Evolutionary conservation across 2,113 vertebrate genomes (phyloP).

Genomic region (Martes martes): DNA sequence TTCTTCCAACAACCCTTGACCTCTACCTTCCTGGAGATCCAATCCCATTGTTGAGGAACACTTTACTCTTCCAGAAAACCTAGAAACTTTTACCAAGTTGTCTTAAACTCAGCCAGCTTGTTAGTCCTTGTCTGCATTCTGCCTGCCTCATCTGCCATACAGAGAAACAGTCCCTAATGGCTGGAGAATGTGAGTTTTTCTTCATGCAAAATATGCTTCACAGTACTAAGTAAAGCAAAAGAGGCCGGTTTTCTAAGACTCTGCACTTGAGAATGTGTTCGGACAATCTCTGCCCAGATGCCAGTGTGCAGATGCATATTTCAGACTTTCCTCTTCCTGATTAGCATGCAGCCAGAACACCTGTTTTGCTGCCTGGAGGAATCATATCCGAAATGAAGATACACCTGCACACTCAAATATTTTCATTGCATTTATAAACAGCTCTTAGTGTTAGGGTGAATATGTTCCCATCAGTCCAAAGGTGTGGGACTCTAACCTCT

Average conservation of each 20-base stretch:
- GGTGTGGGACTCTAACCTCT: too few species aligned
- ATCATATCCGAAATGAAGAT: conserved; percentile 65
- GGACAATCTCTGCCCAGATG: conserved; percentile 78
- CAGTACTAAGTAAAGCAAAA: conserved; percentile 66
- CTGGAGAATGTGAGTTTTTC: conserved; percentile 67
- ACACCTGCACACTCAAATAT: conserved; percentile 64
- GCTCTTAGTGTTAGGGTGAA: neutral
- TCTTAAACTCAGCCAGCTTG: conserved; percentile 74
- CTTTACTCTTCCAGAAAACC: conserved; percentile 62
- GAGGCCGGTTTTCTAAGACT: conserved; percentile 58
- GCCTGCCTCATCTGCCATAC: conserved; percentile 69
- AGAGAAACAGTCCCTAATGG: conserved; percentile 72
- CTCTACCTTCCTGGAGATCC: neutral
- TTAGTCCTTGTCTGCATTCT: conserved; percentile 73
- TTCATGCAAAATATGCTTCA: conserved; percentile 63
- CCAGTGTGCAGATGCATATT: conserved; percentile 78
- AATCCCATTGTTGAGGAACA: neutral
- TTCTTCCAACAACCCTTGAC: neutral
- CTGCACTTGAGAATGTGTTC: conserved; percentile 67
- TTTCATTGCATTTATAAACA: conserved; percentile 51
- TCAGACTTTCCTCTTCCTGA: conserved; percentile 72
- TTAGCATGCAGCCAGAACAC: conserved; percentile 78
- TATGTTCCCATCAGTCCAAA: neutral
- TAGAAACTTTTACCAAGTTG: conserved; percentile 72
- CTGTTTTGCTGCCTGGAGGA: conserved; percentile 74